Evolutionary conservation across 2,113 vertebrate genomes (phyloP).

Genomic region (Salvelinus fontinalis): DNA sequence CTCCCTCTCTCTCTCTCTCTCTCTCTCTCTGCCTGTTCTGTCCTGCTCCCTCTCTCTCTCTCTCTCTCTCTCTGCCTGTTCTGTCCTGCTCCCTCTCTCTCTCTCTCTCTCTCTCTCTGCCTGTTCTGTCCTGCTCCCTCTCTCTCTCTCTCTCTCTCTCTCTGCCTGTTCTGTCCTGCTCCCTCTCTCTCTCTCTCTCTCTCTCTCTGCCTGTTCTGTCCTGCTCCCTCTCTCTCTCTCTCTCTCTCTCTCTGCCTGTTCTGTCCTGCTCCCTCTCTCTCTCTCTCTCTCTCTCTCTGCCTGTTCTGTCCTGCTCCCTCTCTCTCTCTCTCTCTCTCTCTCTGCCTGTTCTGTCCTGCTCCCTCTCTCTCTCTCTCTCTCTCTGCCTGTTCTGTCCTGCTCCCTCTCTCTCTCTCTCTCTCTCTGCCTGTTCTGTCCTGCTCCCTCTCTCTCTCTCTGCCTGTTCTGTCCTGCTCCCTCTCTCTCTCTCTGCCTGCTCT

Average conservation of each 20-base stretch:
- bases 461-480: conserved; percentile 27
- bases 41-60: too few relatives aligned
- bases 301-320: conserved; percentile 26
- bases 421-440: not conserved
- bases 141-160: not conserved
- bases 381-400: conserved; percentile 29
- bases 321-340: not conserved
- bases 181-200: too few relatives aligned
- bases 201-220: conserved; percentile 24
- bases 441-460: conserved; percentile 27
- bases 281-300: conserved; percentile 18
- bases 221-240: too few relatives aligned
- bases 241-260: conserved; percentile 12
- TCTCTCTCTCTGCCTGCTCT: conserved; percentile 26
- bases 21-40: conserved; percentile 1
- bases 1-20: conserved; percentile 29
- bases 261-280: too few relatives aligned
- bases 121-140: conserved; percentile 1
- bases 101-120: conserved; percentile 19
- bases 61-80: conserved; percentile 35
- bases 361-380: not conserved
- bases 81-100: conserved; percentile 29
- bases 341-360: too few relatives aligned
- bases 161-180: too few relatives aligned
- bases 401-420: conserved; percentile 29